Base-by-base conservation (phyloP, 2,797 vertebrate species). In the Enteromius radiatus region DNA sequence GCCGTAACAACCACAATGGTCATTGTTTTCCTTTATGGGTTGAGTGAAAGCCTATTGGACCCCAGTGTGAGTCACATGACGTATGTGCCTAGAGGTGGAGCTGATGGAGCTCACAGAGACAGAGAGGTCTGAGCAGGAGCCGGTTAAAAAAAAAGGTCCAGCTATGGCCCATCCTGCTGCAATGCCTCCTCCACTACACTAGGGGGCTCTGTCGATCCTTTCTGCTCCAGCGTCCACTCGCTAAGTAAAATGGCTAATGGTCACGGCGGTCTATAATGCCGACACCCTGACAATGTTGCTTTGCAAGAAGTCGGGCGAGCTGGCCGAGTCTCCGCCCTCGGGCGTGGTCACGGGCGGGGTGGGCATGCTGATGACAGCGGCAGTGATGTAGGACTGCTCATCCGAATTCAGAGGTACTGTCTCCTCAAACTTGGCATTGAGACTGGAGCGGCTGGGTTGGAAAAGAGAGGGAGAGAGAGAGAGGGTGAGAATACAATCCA, bases 401-500 rank as follows among this genome's bases (percentile, higher is more conserved):
- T 97, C 95, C 90, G 96, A 97, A 95, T 98, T 98, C 91, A 98
- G 94, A 88, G 96, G 97, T 87, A 97, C 88, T 0, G 95, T 96
- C 89, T 98, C 97, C 88, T 97, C 96, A 76, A 97, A 94, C 91
- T 96, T 96, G 92, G 97, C 97, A 73, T 99, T 98, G 89, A 98
- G 94, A 89, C 95, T 97, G 94, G 97, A 97, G 84, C 97, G 95
- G 89, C 97, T 97, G 91, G 79, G 86, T 86, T 87, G 76, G 54
- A 49, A 73, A 63, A 71, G 71, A 73, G 63, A 56, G 76, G 17
- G 31, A 84, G 63, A 54, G 52, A 65, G 49, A 73, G 45, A 17
- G 56, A 19, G 19, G 63, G 71, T 76, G 47, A 78, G 76, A 78
- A 54, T 69, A 65, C 52, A 56, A 47, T 78, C 75, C 71, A 68